These are phyloP conservation scores for Ciconia stormi DNA, from an alignment of 2,113 vertebrate genomes.

Conservation along the genomic window DNA sequence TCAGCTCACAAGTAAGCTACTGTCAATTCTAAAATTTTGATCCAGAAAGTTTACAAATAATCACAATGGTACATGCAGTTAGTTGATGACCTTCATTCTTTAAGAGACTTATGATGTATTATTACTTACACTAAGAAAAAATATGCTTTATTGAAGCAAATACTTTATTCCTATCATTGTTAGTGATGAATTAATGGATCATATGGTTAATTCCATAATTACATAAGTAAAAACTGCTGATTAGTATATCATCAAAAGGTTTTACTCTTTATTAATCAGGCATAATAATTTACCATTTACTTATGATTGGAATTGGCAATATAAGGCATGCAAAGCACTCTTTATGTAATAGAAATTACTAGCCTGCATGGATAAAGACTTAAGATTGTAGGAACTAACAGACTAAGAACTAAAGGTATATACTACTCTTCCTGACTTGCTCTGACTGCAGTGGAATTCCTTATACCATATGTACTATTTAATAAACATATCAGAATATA, in stretches of 20 bases:
- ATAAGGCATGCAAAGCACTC: not conserved
- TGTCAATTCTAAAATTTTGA: not conserved
- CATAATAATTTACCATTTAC: not conserved
- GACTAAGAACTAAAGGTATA: not conserved
- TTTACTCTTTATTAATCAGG: not conserved
- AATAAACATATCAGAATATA: not conserved
- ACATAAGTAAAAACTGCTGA: not conserved
- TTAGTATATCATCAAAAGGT: not conserved
- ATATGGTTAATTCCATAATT: not conserved
- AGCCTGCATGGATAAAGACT: not conserved
- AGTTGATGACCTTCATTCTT: not conserved
- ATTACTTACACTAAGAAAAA: not conserved
- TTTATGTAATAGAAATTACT: not conserved
- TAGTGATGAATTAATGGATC: not conserved
- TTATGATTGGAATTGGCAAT: not conserved
- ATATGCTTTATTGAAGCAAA: not conserved
- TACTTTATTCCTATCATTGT: not conserved
- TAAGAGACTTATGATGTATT: not conserved
- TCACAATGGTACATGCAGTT: not conserved
- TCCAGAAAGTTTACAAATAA: not conserved
- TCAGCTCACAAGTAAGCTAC: not conserved
- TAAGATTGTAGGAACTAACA: not conserved
- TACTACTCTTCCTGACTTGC: not conserved
- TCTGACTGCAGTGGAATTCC: not conserved
- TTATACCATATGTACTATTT: not conserved